Conservation (phyloP, 2,797 vertebrate species). For the Hippocampus kuda region DNA sequence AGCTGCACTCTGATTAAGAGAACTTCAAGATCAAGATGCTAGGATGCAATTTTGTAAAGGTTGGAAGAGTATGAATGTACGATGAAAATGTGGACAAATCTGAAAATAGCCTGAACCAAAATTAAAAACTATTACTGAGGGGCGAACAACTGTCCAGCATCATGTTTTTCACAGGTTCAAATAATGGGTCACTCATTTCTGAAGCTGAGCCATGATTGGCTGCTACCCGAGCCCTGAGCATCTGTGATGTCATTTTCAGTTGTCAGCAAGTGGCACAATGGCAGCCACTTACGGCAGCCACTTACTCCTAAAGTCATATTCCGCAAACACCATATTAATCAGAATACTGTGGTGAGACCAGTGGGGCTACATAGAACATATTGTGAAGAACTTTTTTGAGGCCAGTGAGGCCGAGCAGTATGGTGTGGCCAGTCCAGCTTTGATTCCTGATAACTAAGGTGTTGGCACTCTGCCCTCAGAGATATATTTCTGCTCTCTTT, state of each 20-base stretch:
- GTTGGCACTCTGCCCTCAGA: conserved; percentile 63
- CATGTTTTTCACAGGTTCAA: conserved; percentile 15
- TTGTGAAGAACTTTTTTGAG: too few relatives aligned
- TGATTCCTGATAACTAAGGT: conserved; percentile 65
- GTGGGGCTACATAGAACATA: too few relatives aligned
- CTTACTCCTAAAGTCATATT: too few relatives aligned
- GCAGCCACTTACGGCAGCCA: too few relatives aligned
- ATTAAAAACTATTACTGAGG: conserved; percentile 32
- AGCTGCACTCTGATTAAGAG: conserved; percentile 90
- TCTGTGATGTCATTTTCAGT: too few relatives aligned
- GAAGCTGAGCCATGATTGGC: too few relatives aligned
- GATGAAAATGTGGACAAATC: conserved; percentile 4
- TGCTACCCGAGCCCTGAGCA: too few relatives aligned
- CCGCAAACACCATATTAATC: too few relatives aligned
- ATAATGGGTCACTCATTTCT: too few relatives aligned
- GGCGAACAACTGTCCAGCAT: conserved; percentile 26
- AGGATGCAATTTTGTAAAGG: conserved; percentile 71
- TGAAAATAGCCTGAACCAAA: not conserved
- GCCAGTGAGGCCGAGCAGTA: conserved; percentile 39
- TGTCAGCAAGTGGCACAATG: too few relatives aligned
- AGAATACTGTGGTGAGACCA: too few relatives aligned
- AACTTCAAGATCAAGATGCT: conserved; percentile 77
- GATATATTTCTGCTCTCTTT: conserved; percentile 55
- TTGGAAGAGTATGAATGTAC: conserved; percentile 38
- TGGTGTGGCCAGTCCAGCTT: conserved; percentile 55